Base-by-base conservation (phyloP, 1,140 invertebrate genomes). In the Pygmarrhopalites habei region DNA sequence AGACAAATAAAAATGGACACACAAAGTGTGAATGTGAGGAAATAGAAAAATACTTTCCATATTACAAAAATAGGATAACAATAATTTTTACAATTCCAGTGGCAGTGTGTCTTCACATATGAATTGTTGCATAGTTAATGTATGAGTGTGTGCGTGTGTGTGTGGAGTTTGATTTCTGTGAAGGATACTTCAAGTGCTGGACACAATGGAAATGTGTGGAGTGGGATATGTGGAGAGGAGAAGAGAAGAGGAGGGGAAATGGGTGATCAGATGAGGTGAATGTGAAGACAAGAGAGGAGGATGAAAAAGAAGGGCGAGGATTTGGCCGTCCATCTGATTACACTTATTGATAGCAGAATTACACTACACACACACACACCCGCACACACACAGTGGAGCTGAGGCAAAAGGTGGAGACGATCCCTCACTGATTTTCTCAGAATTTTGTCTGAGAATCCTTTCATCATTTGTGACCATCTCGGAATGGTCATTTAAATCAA, bases 381-480 rank as follows among this genome's bases (percentile, higher is more conserved):
- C n/a, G n/a, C n/a, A n/a, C n/a, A n/a, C n/a, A n/a, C n/a, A n/a
- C n/a, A n/a, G n/a, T n/a, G n/a, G n/a, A n/a, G n/a, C n/a, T 56
- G 46, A 60, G 35, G 44, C 28, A 60, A 14, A n/a, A 64, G 58
- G 58, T 64, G 66, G 66, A 68, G 66, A 64, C 66, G 62, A 60
- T 64, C 66, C 66, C 66, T 64, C 56, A 58, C 60, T 57, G 66
- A 43, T 61, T 61, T 68, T 68, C 66, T 58, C n/a, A 56, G 66
- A 68, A 68, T 44, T 68, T 61, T 51, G 66, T 68, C 66, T 68
- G 62, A 64, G 57, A 67, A 56, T 60, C 58, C 66, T 59, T 64
- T 67, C 66, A 67, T 63, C 61, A 30, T 52, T 32, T 52, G 62
- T 49, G 19, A 49, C 7, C 51, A 53, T 63, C 52, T 28, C 49